Evolutionary conservation across 2,113 vertebrate genomes (phyloP).

Genomic region (Phaetusa simplex): DNA sequence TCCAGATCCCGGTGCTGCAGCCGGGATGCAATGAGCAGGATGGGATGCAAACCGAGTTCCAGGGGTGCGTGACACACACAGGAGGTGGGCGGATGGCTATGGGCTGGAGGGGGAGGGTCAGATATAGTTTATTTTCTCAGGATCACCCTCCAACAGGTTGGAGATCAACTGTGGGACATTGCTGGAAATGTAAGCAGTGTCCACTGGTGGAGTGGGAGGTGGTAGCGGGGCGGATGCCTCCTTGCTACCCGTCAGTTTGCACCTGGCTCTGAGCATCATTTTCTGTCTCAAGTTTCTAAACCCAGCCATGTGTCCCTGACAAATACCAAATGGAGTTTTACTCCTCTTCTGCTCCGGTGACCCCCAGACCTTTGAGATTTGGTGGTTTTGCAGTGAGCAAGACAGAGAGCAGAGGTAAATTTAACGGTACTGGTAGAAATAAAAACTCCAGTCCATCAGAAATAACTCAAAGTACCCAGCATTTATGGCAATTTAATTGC

Average conservation of each 20-base stretch:
- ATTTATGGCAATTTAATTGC: background rate
- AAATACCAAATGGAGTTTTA: background rate
- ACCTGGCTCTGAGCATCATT: background rate
- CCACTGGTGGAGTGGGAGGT: background rate
- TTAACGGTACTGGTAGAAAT: background rate
- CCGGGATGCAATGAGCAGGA: background rate
- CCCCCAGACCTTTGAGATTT: background rate
- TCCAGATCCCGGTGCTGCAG: background rate
- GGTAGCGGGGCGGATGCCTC: background rate
- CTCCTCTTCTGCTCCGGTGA: background rate
- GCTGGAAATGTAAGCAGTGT: background rate
- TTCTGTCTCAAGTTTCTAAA: constrained; percentile 11
- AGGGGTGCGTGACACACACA: background rate
- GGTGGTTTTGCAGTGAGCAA: background rate
- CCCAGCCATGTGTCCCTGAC: background rate
- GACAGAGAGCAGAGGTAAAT: background rate
- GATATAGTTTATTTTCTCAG: background rate
- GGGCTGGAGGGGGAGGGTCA: background rate
- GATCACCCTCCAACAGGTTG: background rate
- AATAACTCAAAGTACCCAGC: background rate
- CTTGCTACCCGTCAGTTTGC: background rate
- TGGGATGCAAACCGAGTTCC: background rate
- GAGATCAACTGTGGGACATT: background rate
- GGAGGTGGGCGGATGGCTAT: background rate
- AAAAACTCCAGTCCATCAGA: background rate